Evolutionary conservation across 2,888 invertebrate genomes (phyloP), one percentile per base, ranked within the genome.

Genomic region (Idaea dimidiata): DNA sequence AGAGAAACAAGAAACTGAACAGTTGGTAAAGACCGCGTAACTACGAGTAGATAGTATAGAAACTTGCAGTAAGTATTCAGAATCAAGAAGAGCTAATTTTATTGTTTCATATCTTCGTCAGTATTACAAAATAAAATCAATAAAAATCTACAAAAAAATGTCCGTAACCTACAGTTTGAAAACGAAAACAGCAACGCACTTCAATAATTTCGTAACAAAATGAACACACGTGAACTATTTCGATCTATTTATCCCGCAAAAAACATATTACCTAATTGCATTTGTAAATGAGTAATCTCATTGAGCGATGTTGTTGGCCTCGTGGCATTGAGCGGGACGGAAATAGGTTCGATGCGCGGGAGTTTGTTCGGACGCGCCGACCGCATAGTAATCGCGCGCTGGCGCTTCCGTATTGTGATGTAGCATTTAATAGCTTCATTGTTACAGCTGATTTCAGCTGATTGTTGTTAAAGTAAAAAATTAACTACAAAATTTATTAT

Each of bases 251-350:
- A 71, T 71, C 68, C 70, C 70, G 58, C 59, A 55, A 61, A 65
- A 54, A 62, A 33, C 58, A 63, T 68, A 72, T 72, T 74, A 67
- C 72, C 70, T 73, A 74, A 72, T 64, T 70, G 63, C 67, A 71
- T 62, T 62, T 66, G 67, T 66, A 67, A 68, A 83, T 84, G 84
- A 83, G 78, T 85, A 84, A 86, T 81, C 82, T 79, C 85, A 87
- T 84, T 84, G 83, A 89, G 80, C 73, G 76, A 77, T 79, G 89
- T 84, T 86, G 83, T 87, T 90, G 89, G 87, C 91, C 91, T 76
- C 87, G 83, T 89, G 90, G 87, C 91, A 91, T 89, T 91, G 91
- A 88, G 84, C 77, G 71, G 72, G 66, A 74, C 74, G 65, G 66
- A 75, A 79, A 80, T 80, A 80, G 70, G 63, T 31, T 59, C 57